phyloP scores from a whole-genome alignment of 2,113 vertebrate species.

The Boulengeromyrus knoepffleri region DNA sequence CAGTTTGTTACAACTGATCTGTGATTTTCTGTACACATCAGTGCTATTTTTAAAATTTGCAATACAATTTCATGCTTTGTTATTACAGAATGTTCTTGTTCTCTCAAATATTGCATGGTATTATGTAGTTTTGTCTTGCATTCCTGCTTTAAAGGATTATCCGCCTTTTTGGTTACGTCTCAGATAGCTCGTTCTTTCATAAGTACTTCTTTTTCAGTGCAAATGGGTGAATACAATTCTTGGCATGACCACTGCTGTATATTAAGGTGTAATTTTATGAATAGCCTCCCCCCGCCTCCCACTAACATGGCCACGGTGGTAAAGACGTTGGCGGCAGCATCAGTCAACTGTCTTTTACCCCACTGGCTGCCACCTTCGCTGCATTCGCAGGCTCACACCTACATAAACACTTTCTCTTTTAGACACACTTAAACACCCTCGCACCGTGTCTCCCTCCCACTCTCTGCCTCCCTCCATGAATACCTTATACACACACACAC shows the following conservation, averaged over 20 bases:
- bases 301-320: not conserved
- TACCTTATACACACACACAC: not conserved
- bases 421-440: constrained; percentile 10
- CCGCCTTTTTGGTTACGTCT: not conserved
- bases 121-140: not conserved
- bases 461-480: not conserved
- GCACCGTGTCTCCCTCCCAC: not conserved
- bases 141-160: not conserved
- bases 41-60: not conserved
- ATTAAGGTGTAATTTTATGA: not conserved
- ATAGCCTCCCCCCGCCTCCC: not conserved
- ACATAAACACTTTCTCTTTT: not conserved
- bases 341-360: not conserved
- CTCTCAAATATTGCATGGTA: not conserved
- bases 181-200: not conserved
- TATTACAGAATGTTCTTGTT: not conserved
- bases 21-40: not conserved
- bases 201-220: not conserved
- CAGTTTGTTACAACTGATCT: not conserved
- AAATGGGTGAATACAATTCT: not conserved
- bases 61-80: not conserved
- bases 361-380: not conserved
- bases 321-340: not conserved
- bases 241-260: not conserved
- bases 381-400: not conserved